Percentiles rank a stretch among this genome's conserved stretches.
Evolutionary conservation across 2,888 invertebrate genomes (phyloP).

Genomic region (Pachymerium ferrugineum): DNA sequence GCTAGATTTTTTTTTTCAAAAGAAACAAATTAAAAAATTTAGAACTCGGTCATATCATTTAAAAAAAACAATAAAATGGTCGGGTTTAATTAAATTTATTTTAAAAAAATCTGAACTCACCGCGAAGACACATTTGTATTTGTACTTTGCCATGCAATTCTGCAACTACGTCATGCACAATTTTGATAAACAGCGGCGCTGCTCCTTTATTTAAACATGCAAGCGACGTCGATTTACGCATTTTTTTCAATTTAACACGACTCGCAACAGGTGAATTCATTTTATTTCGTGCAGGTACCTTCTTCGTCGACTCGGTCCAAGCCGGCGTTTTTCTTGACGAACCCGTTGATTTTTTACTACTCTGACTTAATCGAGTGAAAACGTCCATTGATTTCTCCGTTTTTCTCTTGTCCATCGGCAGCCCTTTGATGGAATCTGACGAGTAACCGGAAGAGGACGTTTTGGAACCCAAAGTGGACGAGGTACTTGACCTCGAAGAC

Average conservation of each 20-base stretch:
- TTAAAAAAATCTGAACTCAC: too few species aligned
- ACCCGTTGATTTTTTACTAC: too few species aligned
- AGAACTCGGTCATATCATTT: too few species aligned
- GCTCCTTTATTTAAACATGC: neutral
- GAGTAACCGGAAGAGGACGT: neutral
- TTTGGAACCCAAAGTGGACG: neutral
- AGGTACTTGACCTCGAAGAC: neutral
- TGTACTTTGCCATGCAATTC: constrained; percentile 4
- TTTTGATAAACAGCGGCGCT: constrained; percentile 2
- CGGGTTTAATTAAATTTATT: too few species aligned
- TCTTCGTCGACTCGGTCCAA: neutral
- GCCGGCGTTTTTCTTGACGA: too few species aligned
- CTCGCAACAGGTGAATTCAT: neutral
- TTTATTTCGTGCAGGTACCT: neutral
- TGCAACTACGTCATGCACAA: constrained; percentile 1
- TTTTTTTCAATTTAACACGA: neutral
- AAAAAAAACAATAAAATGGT: too few species aligned
- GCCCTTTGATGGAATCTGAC: neutral
- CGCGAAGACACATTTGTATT: neutral
- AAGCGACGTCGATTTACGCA: neutral
- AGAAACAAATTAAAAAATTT: too few species aligned
- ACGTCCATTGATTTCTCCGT: neutral
- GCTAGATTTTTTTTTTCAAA: neutral
- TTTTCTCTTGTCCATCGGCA: neutral
- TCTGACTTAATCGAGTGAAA: neutral